A percentile compares a stretch with the other conserved stretches of the same genome.
Evolutionary conservation across 2,888 invertebrate genomes (phyloP).

Genomic region (Bellardia pandia): DNA sequence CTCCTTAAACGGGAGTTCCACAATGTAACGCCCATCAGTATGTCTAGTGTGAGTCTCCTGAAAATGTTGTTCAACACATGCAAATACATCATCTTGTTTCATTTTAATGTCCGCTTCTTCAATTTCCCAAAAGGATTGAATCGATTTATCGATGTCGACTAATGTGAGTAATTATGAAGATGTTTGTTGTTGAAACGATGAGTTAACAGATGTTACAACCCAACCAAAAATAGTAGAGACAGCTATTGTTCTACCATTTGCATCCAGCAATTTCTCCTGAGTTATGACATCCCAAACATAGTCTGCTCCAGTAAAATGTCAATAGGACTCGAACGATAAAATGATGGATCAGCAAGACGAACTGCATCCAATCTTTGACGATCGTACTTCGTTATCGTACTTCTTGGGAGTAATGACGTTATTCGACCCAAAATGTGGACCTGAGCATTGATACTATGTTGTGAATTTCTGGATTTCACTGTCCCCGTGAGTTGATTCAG

Average conservation of each 20-base stretch:
- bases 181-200: too few species aligned
- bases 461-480: not conserved
- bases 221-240: not conserved
- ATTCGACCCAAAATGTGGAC: constrained; percentile 14
- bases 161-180: not conserved
- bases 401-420: too few species aligned
- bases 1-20: constrained; percentile 17
- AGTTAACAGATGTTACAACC: too few species aligned
- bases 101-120: not conserved
- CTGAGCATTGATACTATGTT: not conserved
- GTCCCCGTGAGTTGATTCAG: constrained; percentile 6
- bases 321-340: not conserved
- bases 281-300: not conserved
- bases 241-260: not conserved
- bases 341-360: too few species aligned
- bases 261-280: not conserved
- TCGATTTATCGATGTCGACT: not conserved
- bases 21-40: not conserved
- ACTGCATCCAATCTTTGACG: too few species aligned
- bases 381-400: too few species aligned
- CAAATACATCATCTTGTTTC: not conserved
- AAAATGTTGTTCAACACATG: constrained; percentile 41
- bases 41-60: not conserved
- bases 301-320: constrained; percentile 2
- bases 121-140: constrained; percentile 14